These are phyloP conservation scores for Tenthredo mesomela DNA, from an alignment of 2,888 invertebrate genomes.

Conservation along the genomic window DNA sequence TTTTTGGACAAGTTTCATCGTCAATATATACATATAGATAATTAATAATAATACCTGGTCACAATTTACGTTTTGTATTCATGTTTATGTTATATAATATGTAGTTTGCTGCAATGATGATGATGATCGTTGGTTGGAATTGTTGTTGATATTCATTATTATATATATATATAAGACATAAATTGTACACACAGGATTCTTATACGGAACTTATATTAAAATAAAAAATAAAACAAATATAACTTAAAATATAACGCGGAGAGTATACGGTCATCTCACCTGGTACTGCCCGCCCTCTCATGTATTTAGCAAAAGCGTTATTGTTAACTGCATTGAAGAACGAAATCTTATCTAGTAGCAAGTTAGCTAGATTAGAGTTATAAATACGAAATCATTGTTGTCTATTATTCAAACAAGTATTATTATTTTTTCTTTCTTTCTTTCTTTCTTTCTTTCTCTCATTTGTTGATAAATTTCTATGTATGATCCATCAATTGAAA, in stretches of 20 bases:
- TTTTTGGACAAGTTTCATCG: conserved; percentile 36
- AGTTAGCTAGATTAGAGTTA: background rate
- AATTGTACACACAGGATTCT: conserved; percentile 16
- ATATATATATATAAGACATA: background rate
- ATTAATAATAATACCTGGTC: conserved; percentile 27
- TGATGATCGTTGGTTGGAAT: background rate
- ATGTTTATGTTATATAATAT: background rate
- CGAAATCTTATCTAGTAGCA: background rate
- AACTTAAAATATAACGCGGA: background rate
- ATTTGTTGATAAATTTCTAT: background rate
- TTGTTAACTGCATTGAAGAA: background rate
- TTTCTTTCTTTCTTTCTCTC: background rate
- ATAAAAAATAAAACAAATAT: background rate
- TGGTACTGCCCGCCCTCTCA: background rate
- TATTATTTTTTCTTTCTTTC: background rate
- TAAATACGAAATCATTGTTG: background rate
- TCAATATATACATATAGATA: conserved; percentile 34
- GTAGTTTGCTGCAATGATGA: background rate
- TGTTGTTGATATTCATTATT: background rate
- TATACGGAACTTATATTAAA: background rate
- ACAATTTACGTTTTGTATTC: conserved; percentile 14
- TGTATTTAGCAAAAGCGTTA: conserved; percentile 26
- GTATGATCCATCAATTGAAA: background rate
- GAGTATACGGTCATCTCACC: background rate
- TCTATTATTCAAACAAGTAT: background rate